Conservation (phyloP, 2,888 invertebrate species). For the Macrosoma leucophasiata region DNA sequence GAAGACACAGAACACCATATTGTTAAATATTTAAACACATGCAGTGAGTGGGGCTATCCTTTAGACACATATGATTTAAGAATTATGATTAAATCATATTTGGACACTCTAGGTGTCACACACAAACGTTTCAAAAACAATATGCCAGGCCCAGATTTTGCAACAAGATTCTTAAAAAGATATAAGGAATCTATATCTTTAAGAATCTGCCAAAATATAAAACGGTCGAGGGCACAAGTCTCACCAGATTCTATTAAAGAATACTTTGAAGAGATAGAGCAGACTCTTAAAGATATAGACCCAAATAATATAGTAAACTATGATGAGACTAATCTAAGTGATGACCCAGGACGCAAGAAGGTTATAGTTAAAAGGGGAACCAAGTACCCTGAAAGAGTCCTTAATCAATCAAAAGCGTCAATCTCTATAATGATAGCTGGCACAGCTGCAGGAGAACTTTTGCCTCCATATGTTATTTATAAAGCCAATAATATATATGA, state of each 20-base stretch:
- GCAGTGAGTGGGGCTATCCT: slow-evolving; percentile 26
- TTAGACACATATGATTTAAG: too few relatives aligned
- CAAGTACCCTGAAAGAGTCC: slow-evolving; percentile 18
- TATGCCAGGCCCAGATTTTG: too few relatives aligned
- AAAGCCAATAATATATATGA: slow-evolving; percentile 41
- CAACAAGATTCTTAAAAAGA: too few relatives aligned
- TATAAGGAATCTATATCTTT: too few relatives aligned
- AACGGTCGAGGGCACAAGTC: slow-evolving; percentile 24
- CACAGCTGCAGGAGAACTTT: slow-evolving; percentile 35
- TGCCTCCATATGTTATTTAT: slow-evolving; percentile 45
- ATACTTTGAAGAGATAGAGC: slow-evolving; percentile 20
- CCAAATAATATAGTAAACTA: slow-evolving; percentile 18
- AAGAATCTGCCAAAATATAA: too few relatives aligned
- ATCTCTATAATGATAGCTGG: slow-evolving; percentile 40
- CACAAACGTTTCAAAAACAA: too few relatives aligned
- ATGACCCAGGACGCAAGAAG: slow-evolving; percentile 12
- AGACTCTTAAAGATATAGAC: slow-evolving; percentile 14
- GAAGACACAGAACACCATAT: slow-evolving; percentile 18
- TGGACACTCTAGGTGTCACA: too few relatives aligned
- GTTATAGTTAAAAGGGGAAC: slow-evolving; percentile 12
- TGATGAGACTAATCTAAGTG: slow-evolving; percentile 17
- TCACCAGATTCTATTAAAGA: slow-evolving; percentile 22
- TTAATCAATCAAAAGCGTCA: slow-evolving; percentile 16
- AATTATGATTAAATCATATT: too few relatives aligned
- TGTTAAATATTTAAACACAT: slow-evolving; percentile 22